phyloP scores from a whole-genome alignment of 1,140 invertebrate species.

The Lepidotrigona ventralis region DNA sequence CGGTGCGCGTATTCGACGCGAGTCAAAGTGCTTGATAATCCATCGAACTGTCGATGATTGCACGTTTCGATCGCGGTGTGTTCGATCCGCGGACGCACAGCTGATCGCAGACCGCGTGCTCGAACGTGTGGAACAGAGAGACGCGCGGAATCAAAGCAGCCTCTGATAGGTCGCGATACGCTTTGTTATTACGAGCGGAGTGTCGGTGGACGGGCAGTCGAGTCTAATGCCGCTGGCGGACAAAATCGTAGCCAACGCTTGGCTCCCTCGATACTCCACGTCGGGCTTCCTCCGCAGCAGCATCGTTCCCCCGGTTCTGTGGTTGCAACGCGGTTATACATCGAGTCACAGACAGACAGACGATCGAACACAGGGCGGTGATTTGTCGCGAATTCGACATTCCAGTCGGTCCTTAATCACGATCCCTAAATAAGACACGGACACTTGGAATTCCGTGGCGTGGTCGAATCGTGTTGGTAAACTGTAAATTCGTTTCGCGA shows the following conservation, averaged over 20 bases:
- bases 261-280: conserved; percentile 64
- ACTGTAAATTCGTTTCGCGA: background rate
- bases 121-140: background rate
- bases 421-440: conserved; percentile 30
- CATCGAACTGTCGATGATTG: too few species aligned
- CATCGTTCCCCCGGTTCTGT: conserved; percentile 49
- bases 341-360: background rate
- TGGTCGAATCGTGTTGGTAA: conserved; percentile 41
- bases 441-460: conserved; percentile 42
- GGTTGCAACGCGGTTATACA: conserved; percentile 17
- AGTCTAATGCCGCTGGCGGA: conserved; percentile 53
- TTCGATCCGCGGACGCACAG: conserved; percentile 21
- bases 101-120: conserved; percentile 39
- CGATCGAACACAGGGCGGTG: background rate
- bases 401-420: conserved; percentile 24
- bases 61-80: background rate
- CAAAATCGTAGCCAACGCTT: conserved; percentile 50
- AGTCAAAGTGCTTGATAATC: too few species aligned
- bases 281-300: conserved; percentile 64
- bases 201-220: conserved; percentile 50
- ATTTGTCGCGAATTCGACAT: conserved; percentile 13
- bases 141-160: conserved; percentile 47
- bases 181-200: conserved; percentile 62
- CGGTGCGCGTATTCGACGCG: too few species aligned
- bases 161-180: conserved; percentile 63